Conservation (phyloP, 2,797 vertebrate genomes). For the Pangasius djambal region DNA sequence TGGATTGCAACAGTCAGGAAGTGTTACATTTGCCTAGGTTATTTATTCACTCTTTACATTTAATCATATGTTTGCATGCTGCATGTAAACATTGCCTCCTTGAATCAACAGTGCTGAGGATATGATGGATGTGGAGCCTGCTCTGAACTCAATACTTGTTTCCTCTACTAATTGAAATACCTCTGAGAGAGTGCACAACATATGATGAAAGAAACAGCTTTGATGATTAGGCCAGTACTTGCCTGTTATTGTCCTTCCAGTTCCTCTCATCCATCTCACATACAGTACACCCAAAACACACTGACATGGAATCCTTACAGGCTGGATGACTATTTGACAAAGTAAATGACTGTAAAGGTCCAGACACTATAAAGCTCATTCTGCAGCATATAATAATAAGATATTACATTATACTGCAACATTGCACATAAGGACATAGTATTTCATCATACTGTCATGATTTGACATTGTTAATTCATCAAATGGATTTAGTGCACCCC, state of each 20-base stretch:
- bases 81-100: conserved; percentile 3
- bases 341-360: conserved; percentile 15
- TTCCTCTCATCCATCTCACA: not conserved
- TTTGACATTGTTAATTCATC: conserved; percentile 36
- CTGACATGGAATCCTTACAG: not conserved
- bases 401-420: conserved; percentile 24
- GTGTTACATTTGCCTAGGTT: conserved; percentile 28
- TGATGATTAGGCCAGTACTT: conserved; percentile 11
- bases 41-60: conserved; percentile 40
- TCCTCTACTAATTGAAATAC: conserved; percentile 1
- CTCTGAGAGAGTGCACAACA: conserved; percentile 20
- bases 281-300: not conserved
- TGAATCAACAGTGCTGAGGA: not conserved
- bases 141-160: conserved; percentile 11
- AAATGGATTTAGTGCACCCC: conserved; percentile 13
- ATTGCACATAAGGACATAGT: conserved; percentile 21
- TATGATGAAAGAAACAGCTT: conserved; percentile 3
- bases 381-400: conserved; percentile 25
- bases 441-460: conserved; percentile 44
- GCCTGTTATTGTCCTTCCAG: conserved; percentile 19
- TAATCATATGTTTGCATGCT: conserved; percentile 32
- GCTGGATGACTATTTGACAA: not conserved
- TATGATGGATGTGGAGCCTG: conserved; percentile 1
- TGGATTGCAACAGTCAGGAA: conserved; percentile 23
- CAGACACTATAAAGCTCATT: not conserved